Evolutionary conservation across 2,888 invertebrate genomes (phyloP), one percentile per base, ranked within the genome.

Genomic region (Brachyopa scutellaris): DNA sequence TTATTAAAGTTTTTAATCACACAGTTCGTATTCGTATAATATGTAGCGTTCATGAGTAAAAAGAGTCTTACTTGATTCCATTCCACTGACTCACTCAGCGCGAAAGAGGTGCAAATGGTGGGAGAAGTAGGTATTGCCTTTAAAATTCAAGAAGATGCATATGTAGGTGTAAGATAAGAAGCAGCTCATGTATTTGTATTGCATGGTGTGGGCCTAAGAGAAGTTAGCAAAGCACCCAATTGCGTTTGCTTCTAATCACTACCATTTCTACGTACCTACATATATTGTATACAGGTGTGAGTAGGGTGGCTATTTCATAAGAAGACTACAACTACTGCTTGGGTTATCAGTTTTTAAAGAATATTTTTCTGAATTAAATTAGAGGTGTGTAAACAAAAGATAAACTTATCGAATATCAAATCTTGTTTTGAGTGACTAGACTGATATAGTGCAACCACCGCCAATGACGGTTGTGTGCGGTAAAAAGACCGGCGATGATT

Each of bases 61-160:
- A 61, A 59, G 13, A 51, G 40, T 67, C 55, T 49, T 55, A n/a
- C 59, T 45, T 69, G 47, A 74, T 74, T 69, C 51, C 74, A 62
- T 64, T 74, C 17, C 17, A 59, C 69, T 80, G 80, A 80, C 49
- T 80, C 74, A 80, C 15, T 53, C 69, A 8, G 21, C 31, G 57
- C 29, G 36, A 74, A 45, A 49, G 62, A 69, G 51, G 69, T 64
- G 29, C 26, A 19, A 55, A 70, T 69, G 55, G 80, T 79, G 57
- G 74, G 74, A 69, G 57, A 42, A 57, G 47, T 38, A 57, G 62
- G 40, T 51, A 17, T 64, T 66, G 51, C 72, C 78, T 57, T 74
- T 53, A 67, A 74, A 17, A 64, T 26, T 47, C n/a, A n/a, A 67
- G 8, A 42, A 72, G 21, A 51, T 59, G 45, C 40, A 66, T 66